Evolutionary conservation across 2,888 invertebrate genomes (phyloP), one percentile per base, ranked within the genome.

Genomic region (Cryptocheilus praepositus): DNA sequence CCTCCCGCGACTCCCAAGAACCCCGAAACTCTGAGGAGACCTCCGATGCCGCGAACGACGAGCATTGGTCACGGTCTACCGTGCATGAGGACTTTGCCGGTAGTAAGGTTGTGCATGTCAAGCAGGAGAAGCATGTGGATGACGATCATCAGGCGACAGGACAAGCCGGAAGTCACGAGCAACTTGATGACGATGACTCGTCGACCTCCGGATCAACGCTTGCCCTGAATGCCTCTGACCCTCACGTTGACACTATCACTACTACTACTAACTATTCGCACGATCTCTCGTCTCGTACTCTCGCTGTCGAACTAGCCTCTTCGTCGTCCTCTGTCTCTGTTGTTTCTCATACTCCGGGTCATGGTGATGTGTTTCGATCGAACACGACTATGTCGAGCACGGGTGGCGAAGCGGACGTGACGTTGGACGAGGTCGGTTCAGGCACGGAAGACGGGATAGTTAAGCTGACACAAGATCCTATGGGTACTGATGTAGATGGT

Each of bases 71-170:
- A 25, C 25, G 25, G 25, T 18, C 36, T 2, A 25, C 18, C 16
- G 18, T 18, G 79, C 78, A 82, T 81, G 83, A 62, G 53, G 76
- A 11, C 36, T 11, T 1, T 1, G 36, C 13, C 36, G 36, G 36
- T 61, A 75, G 77, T 78, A 77, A 73, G 67, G 68, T 74, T 78
- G 71, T 82, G 84, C 83, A 81, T 81, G 81, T 76, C 36, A 57
- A 36, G 62, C 18, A 16, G 49, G n/a, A 49, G 16, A 59, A 65
- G 65, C 70, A 77, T 77, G 74, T n/a, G 52, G 70, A 74, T 25
- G 61, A 28, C 64, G 59, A 18, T 18, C 46, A 3, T 57, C 55
- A 21, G 64, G 59, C 52, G 56, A 63, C 49, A 57, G 64, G 22
- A 46, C 52, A n/a, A 36, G 43, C 51, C 36, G 36, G 57, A 59